phyloP scores from a whole-genome alignment of 1,140 invertebrate species.

The Laupala kohalensis region DNA sequence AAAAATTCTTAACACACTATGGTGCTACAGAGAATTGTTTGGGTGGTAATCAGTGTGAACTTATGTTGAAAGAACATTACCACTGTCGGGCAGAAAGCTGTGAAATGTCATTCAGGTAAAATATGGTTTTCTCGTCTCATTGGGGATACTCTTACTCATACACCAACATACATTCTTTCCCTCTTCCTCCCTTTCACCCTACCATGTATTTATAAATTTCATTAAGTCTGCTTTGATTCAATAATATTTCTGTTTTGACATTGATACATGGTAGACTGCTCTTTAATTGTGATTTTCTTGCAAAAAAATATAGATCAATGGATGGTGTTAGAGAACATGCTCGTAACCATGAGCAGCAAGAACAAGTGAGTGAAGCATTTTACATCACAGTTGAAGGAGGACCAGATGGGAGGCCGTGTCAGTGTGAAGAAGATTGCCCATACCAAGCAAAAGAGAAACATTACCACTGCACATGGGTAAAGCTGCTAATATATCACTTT shows the following conservation, averaged over 20 bases:
- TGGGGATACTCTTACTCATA: too few species aligned
- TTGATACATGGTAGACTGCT: too few species aligned
- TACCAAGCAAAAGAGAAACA: slow-evolving; percentile 64
- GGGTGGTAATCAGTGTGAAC: slow-evolving; percentile 47
- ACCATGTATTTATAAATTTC: too few species aligned
- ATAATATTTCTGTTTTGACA: too few species aligned
- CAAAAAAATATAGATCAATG: slow-evolving; percentile 39
- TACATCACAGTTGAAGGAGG: slow-evolving; percentile 45
- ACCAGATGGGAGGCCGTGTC: slow-evolving; percentile 35
- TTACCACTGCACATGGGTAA: slow-evolving; percentile 72
- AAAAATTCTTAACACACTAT: slow-evolving; percentile 40
- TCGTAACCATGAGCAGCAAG: slow-evolving; percentile 73
- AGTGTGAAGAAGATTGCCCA: slow-evolving; percentile 55
- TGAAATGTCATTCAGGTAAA: slow-evolving; percentile 49
- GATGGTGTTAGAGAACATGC: slow-evolving; percentile 74
- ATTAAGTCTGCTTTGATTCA: too few species aligned
- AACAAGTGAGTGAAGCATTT: slow-evolving; percentile 67
- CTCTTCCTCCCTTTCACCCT: too few species aligned
- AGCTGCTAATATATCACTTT: slow-evolving; percentile 13
- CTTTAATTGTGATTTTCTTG: neutral
- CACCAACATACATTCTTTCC: too few species aligned
- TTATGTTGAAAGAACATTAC: slow-evolving; percentile 60
- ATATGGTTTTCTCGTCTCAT: slow-evolving; percentile 2
- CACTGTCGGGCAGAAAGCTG: slow-evolving; percentile 59
- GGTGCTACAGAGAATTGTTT: slow-evolving; percentile 40